Conservation (phyloP, 1,140 invertebrate species). For the Agrilus planipennis region DNA sequence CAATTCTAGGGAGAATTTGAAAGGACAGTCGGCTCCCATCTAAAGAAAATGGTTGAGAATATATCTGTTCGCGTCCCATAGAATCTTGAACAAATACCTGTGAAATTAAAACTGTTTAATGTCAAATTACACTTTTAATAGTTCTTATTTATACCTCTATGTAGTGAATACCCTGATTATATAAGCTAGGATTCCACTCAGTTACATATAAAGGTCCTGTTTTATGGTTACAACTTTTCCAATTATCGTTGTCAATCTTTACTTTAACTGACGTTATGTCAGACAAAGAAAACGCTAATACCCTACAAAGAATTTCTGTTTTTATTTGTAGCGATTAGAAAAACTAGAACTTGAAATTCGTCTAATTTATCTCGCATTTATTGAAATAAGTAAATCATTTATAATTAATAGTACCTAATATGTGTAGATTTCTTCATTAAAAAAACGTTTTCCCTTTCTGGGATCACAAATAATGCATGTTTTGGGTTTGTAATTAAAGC, state of each 20-base stretch:
- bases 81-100: conserved; percentile 51
- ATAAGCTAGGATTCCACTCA: conserved; percentile 57
- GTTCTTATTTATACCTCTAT: conserved; percentile 41
- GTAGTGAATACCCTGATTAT: conserved; percentile 53
- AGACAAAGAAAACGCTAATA: conserved; percentile 60
- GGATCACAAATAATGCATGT: conserved; percentile 60
- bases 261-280: conserved; percentile 50
- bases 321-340: too few species aligned
- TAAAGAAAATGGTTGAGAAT: conserved; percentile 64
- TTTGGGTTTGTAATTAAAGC: conserved; percentile 84
- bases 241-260: conserved; percentile 50
- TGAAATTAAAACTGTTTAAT: conserved; percentile 25
- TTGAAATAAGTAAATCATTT: not conserved
- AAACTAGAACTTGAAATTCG: too few species aligned
- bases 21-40: conserved; percentile 54
- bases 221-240: conserved; percentile 46
- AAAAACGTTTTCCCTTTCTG: conserved; percentile 58
- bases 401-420: conserved; percentile 45
- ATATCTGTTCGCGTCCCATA: conserved; percentile 41
- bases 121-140: not conserved
- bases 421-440: conserved; percentile 61
- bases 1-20: conserved; percentile 50
- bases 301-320: conserved; percentile 38
- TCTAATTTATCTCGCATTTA: too few species aligned
- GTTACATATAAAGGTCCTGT: conserved; percentile 59